Percentiles rank a stretch among this genome's conserved stretches.
phyloP scores from a whole-genome alignment of 2,113 vertebrate species.

The Proteles cristata region DNA sequence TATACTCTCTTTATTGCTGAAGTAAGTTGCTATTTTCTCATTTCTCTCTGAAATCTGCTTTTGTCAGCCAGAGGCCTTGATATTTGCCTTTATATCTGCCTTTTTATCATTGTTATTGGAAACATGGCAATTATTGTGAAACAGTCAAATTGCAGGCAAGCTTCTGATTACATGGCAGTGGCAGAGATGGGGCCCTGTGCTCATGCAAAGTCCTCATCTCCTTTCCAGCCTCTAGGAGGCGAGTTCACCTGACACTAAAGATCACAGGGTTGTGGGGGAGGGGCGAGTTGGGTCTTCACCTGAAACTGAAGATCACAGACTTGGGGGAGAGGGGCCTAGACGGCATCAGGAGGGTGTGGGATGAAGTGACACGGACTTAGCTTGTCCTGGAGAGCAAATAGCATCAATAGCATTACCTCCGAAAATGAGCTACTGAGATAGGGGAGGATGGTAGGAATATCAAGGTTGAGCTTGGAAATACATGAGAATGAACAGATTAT shows the following conservation, averaged over 20 bases:
- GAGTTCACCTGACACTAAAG: slow-evolving; percentile 56
- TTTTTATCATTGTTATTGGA: slow-evolving; percentile 83
- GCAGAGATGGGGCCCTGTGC: slow-evolving; percentile 58
- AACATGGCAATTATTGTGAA: slow-evolving; percentile 83
- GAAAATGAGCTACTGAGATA: background rate
- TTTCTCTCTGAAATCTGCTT: slow-evolving; percentile 84
- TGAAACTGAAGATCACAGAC: background rate
- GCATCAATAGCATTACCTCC: background rate
- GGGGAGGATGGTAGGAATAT: background rate
- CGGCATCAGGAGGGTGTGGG: background rate
- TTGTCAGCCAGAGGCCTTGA: slow-evolving; percentile 84
- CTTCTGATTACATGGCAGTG: slow-evolving; percentile 77
- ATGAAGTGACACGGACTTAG: background rate
- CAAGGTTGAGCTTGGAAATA: background rate
- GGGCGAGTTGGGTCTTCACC: background rate
- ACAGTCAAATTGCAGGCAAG: slow-evolving; percentile 78
- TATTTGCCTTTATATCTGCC: slow-evolving; percentile 80
- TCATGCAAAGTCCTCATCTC: slow-evolving; percentile 69
- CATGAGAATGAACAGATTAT: background rate
- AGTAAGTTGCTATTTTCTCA: slow-evolving; percentile 85
- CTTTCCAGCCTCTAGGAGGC: slow-evolving; percentile 62
- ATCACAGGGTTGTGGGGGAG: background rate
- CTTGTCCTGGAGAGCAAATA: background rate
- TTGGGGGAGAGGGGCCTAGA: background rate
- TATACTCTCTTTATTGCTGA: slow-evolving; percentile 83